Evolutionary conservation across 2,797 vertebrate genomes (phyloP).

Genomic region (Knipowitschia caucasica): DNA sequence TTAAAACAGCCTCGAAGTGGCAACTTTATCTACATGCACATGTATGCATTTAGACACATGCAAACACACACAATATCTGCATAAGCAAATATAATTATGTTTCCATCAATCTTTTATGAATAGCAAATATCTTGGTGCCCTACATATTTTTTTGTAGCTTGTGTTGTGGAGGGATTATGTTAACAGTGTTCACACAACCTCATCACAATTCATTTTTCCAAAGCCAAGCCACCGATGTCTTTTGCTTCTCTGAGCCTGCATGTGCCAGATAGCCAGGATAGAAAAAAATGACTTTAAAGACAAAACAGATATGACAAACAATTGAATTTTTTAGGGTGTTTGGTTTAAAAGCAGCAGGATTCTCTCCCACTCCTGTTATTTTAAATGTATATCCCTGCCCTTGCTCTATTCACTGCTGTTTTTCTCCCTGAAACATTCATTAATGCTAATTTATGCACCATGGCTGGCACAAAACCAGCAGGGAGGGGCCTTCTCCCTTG

Average conservation of each 20-base stretch:
- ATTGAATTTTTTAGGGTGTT: constrained; percentile 68
- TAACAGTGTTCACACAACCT: constrained; percentile 67
- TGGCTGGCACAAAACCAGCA: constrained; percentile 62
- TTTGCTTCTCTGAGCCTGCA: constrained; percentile 58
- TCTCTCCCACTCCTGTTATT: constrained; percentile 31
- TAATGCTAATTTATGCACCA: constrained; percentile 79
- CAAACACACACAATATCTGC: constrained; percentile 47
- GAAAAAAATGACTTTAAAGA: constrained; percentile 30
- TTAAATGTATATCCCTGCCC: constrained; percentile 2
- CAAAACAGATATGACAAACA: constrained; percentile 40
- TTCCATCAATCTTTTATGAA: constrained; percentile 75
- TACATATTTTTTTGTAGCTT: constrained; percentile 59
- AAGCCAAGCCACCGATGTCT: constrained; percentile 51
- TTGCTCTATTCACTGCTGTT: constrained; percentile 56
- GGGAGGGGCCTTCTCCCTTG: constrained; percentile 72
- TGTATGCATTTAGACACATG: no score
- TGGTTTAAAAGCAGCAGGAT: constrained; percentile 46
- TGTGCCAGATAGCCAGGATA: constrained; percentile 59
- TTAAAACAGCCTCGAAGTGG: constrained; percentile 33
- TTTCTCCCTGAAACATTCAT: constrained; percentile 54
- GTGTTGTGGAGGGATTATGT: constrained; percentile 69
- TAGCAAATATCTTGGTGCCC: constrained; percentile 64
- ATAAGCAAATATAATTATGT: constrained; percentile 65
- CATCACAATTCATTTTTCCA: constrained; percentile 78
- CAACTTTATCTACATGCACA: constrained; percentile 44